Evolutionary conservation across 2,113 vertebrate species (phyloP).

Genomic region (Upupa epops): DNA sequence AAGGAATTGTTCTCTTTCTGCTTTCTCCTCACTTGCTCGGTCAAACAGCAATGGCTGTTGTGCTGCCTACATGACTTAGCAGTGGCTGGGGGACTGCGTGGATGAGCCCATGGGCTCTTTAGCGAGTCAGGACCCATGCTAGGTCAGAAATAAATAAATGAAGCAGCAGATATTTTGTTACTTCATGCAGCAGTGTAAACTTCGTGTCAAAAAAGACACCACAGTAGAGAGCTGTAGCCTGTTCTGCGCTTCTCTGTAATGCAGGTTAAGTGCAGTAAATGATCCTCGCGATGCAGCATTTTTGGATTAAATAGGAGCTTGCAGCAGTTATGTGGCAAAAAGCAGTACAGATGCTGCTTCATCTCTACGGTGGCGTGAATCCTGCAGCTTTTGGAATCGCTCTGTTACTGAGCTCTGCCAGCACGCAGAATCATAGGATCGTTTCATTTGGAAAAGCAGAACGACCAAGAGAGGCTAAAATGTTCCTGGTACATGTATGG

Average conservation of each 20-base stretch:
- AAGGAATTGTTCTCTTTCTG: background rate
- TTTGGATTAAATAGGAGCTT: background rate
- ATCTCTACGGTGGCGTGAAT: background rate
- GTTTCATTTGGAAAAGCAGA: background rate
- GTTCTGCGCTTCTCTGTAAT: background rate
- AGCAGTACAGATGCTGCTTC: background rate
- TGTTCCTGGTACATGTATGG: background rate
- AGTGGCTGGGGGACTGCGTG: background rate
- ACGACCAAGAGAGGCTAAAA: background rate
- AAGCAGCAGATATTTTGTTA: background rate
- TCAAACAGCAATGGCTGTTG: background rate
- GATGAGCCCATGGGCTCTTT: background rate
- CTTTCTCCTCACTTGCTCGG: rapidly evolving
- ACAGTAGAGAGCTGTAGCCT: background rate
- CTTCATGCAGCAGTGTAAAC: background rate
- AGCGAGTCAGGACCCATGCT: background rate
- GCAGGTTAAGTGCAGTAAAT: background rate
- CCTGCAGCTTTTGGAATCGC: background rate
- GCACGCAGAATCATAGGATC: background rate
- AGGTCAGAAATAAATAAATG: background rate
- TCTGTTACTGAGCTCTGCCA: background rate
- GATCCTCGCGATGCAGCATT: background rate
- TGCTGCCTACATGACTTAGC: constrained; percentile 19
- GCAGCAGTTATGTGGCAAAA: background rate
- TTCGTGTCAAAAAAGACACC: background rate